A percentile compares a stretch with the other conserved stretches of the same genome.
Evolutionary conservation across 2,113 vertebrate species (phyloP).

Genomic region (Sinocyclocheilus grahami): DNA sequence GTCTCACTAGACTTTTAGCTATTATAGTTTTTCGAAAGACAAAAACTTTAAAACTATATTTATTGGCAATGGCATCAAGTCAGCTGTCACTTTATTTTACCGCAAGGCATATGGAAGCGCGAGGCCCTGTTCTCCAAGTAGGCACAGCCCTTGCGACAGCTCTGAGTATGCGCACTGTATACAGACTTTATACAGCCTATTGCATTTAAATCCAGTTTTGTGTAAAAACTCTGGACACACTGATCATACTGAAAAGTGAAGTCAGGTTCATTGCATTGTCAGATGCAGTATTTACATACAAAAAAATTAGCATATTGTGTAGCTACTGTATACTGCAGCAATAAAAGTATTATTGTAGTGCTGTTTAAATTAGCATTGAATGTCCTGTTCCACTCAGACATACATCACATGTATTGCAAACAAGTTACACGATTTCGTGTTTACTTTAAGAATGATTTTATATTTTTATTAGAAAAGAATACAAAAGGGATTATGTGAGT

Average conservation of each 20-base stretch:
- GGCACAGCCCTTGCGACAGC: too few species aligned
- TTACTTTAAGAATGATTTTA: neutral
- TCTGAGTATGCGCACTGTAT: neutral
- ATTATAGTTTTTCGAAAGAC: too few species aligned
- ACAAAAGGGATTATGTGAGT: neutral
- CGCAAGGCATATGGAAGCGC: too few species aligned
- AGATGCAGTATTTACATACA: neutral
- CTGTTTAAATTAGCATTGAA: neutral
- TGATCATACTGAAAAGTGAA: neutral
- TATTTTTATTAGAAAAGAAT: neutral
- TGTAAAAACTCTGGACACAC: neutral
- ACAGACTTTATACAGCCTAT: neutral
- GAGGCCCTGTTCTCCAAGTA: too few species aligned
- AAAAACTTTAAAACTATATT: too few species aligned
- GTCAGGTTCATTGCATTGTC: neutral
- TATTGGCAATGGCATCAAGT: too few species aligned
- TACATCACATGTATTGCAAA: neutral
- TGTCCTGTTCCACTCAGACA: neutral
- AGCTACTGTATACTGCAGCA: neutral
- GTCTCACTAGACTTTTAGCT: too few species aligned
- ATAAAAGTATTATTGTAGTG: neutral
- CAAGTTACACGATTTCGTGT: neutral
- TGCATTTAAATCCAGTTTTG: neutral
- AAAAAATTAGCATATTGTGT: neutral
- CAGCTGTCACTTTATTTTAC: too few species aligned